These are phyloP conservation scores for Porites evermanni DNA, from an alignment of 92 coral and sea anemone species.

Conservation along the genomic window DNA sequence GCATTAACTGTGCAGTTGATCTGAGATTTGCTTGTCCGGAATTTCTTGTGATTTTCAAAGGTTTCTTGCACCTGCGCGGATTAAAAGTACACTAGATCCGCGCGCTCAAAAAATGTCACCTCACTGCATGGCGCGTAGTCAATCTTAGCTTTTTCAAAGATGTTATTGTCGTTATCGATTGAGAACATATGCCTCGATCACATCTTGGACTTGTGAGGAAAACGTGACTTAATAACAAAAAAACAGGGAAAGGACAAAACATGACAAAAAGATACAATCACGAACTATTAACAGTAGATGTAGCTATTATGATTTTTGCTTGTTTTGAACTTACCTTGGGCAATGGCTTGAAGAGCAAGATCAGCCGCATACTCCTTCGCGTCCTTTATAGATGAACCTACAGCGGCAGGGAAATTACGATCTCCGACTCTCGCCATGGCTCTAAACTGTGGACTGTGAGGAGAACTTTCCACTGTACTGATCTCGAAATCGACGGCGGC, in stretches of 20 bases:
- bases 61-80: too few species aligned
- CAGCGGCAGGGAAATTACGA: slow-evolving; percentile 65
- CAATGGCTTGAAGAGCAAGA: slow-evolving; percentile 76
- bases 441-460: slow-evolving; percentile 45
- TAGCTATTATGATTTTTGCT: too few species aligned
- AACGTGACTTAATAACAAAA: background rate
- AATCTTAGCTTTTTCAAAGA: too few species aligned
- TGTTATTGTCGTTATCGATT: too few species aligned
- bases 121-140: too few species aligned
- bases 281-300: too few species aligned
- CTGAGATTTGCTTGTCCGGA: too few species aligned
- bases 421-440: slow-evolving; percentile 80
- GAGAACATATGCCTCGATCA: too few species aligned
- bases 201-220: background rate
- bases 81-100: too few species aligned
- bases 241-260: background rate
- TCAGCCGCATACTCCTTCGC: slow-evolving; percentile 91
- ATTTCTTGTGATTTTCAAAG: too few species aligned
- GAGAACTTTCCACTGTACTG: slow-evolving; percentile 25
- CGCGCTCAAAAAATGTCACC: too few species aligned
- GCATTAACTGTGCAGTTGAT: too few species aligned
- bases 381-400: slow-evolving; percentile 81
- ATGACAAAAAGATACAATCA: background rate
- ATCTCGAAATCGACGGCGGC: slow-evolving; percentile 60
- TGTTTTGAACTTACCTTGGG: slow-evolving; percentile 49